Evolutionary conservation across 2,113 vertebrate species (phyloP).

Genomic region (Tragelaphus strepsiceros): DNA sequence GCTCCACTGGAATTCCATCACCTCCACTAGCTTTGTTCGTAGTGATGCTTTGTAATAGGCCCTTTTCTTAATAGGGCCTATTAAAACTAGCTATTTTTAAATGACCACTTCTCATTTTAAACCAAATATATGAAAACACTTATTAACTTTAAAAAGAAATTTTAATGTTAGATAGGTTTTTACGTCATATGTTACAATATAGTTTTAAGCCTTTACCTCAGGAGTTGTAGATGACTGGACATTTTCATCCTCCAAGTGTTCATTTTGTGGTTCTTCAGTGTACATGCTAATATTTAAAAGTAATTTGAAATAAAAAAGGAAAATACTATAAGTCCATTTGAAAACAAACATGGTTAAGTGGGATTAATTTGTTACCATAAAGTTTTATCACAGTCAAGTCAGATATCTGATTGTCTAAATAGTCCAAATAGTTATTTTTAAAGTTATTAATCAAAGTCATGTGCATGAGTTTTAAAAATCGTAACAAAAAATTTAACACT

Average conservation of each 20-base stretch:
- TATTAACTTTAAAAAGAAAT: constrained; percentile 4
- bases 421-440: neutral
- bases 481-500: neutral
- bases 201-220: constrained; percentile 54
- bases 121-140: neutral
- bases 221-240: neutral
- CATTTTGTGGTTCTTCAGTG: neutral
- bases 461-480: neutral
- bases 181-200: neutral
- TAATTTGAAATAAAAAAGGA: constrained; percentile 9
- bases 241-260: neutral
- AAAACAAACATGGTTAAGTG: constrained; percentile 25
- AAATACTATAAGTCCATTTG: neutral
- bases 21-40: too few species aligned
- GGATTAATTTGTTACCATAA: neutral
- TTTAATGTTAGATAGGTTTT: neutral
- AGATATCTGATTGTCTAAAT: neutral
- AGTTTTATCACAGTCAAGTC: neutral
- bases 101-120: neutral
- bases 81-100: constrained; percentile 20
- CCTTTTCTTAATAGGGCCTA: neutral
- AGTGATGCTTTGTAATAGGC: too few species aligned
- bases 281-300: constrained; percentile 52
- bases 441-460: constrained; percentile 13
- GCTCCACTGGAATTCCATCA: too few species aligned